These are phyloP conservation scores for Noctua pronuba DNA, from an alignment of 2,888 invertebrate species.

Conservation along the genomic window DNA sequence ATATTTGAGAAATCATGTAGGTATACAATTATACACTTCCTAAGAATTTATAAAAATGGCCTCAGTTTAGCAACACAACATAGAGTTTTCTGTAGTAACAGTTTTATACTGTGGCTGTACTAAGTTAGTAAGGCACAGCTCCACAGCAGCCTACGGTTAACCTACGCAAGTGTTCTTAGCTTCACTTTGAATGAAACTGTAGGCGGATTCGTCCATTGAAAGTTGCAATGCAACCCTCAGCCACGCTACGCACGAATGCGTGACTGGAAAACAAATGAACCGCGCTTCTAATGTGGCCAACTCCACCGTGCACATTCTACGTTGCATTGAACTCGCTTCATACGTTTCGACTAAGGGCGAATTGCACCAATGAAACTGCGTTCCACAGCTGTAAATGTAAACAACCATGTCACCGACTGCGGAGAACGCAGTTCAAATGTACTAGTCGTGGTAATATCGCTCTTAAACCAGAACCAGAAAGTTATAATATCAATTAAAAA, in stretches of 20 bases:
- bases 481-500: neutral
- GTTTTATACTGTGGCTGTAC: neutral
- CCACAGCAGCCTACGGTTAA: neutral
- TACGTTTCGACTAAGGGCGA: neutral
- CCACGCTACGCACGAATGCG: neutral
- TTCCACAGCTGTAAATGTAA: neutral
- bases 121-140: neutral
- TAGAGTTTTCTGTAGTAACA: neutral
- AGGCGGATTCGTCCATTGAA: neutral
- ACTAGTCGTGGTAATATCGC: neutral
- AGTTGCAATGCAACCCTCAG: neutral
- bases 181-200: neutral
- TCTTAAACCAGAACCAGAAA: neutral
- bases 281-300: neutral
- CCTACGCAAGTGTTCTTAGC: neutral
- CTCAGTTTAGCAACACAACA: neutral
- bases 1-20: neutral
- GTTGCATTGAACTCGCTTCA: neutral
- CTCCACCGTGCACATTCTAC: neutral
- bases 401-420: neutral
- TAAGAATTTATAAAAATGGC: neutral
- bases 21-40: neutral
- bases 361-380: neutral
- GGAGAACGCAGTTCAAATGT: neutral
- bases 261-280: slow-evolving; percentile 1